Percentiles rank a stretch among this genome's conserved stretches.
Conservation (phyloP, 2,888 invertebrate genomes). For the Digitonthophagus gazella region DNA sequence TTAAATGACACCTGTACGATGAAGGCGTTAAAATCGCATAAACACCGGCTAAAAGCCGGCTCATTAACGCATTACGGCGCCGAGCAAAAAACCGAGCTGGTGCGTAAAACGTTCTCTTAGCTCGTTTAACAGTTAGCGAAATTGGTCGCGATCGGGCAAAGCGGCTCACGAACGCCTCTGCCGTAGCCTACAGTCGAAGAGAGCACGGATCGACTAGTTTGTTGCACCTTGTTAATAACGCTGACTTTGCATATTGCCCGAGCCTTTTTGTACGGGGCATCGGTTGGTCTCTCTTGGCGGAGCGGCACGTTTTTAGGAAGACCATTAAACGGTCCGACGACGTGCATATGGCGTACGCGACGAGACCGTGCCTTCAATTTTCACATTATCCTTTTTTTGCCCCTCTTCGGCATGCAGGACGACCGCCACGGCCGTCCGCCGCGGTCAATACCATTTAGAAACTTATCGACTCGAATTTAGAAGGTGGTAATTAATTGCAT, state of each 20-base stretch:
- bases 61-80: no score
- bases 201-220: conserved; percentile 40
- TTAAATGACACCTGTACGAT: no score
- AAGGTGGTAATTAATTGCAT: conserved; percentile 40
- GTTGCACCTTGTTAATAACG: conserved; percentile 52
- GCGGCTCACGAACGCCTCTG: no score
- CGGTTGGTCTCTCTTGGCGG: conserved; percentile 31
- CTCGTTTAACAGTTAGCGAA: no score
- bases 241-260: conserved; percentile 50
- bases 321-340: conserved; percentile 44
- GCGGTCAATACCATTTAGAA: conserved; percentile 40
- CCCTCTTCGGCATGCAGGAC: conserved; percentile 25
- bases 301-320: conserved; percentile 46
- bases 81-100: no score
- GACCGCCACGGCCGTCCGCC: not conserved
- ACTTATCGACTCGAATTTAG: conserved; percentile 36
- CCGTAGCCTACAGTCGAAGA: not conserved
- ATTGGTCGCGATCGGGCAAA: no score
- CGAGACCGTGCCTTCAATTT: conserved; percentile 43
- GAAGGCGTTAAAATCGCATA: no score
- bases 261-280: conserved; percentile 39
- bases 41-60: no score
- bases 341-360: conserved; percentile 46
- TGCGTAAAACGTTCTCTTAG: no score
- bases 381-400: conserved; percentile 40